A percentile compares a stretch with the other conserved stretches of the same genome.
Conservation (phyloP, 2,888 invertebrate genomes). For the Noctua pronuba region DNA sequence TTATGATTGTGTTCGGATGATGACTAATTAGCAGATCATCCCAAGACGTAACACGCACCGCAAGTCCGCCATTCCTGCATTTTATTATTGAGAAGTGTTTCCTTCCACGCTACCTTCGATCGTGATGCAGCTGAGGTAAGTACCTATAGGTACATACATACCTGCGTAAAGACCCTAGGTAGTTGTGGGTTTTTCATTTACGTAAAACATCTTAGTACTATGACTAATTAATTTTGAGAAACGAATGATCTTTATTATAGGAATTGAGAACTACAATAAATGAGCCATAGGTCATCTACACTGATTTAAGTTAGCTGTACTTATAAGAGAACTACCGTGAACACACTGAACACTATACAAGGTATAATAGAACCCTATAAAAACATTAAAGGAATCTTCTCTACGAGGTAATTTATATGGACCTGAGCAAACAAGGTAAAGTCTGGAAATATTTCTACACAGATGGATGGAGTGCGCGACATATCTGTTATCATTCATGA, state of each 20-base stretch:
- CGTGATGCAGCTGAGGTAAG: constrained; percentile 28
- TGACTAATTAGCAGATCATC: constrained; percentile 11
- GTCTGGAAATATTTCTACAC: background rate
- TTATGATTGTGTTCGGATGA: background rate
- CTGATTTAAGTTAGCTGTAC: too few relatives aligned
- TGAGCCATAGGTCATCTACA: background rate
- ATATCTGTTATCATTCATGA: background rate
- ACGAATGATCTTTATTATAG: constrained; percentile 2
- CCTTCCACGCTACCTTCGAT: constrained; percentile 11
- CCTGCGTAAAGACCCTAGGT: constrained; percentile 3
- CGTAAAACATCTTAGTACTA: constrained; percentile 24
- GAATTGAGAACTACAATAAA: constrained; percentile 1
- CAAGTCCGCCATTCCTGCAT: constrained; percentile 20
- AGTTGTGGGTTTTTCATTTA: constrained; percentile 45
- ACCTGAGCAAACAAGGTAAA: background rate
- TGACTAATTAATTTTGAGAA: constrained; percentile 39
- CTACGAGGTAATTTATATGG: too few relatives aligned
- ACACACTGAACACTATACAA: background rate
- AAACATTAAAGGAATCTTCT: background rate
- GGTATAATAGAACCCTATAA: background rate
- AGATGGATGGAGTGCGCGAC: background rate
- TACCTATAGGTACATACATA: background rate
- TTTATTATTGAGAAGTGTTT: constrained; percentile 1
- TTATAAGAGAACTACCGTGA: background rate
- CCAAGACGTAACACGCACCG: background rate